phyloP scores from a whole-genome alignment of 2,888 invertebrate genomes.

The Bedellia somnulentella region DNA sequence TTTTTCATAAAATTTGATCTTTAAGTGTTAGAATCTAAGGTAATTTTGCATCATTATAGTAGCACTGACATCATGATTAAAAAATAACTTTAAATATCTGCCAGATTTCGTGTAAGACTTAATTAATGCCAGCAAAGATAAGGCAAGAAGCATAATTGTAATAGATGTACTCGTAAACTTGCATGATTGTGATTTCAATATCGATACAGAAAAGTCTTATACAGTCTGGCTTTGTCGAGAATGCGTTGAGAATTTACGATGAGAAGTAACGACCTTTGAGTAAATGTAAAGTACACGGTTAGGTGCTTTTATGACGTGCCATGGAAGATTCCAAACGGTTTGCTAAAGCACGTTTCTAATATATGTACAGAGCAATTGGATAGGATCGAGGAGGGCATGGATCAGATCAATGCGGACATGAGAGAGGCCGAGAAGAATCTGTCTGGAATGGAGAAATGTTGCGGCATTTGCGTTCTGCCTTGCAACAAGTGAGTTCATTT shows the following conservation, averaged over 20 bases:
- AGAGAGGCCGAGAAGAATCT: constrained; percentile 99
- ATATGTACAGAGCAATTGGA: constrained; percentile 94
- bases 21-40: constrained; percentile 43
- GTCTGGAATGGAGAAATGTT: constrained; percentile 99
- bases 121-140: no score
- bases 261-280: constrained; percentile 10
- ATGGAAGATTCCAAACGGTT: no score
- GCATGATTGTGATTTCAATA: no score
- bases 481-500: constrained; percentile 91
- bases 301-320: no score
- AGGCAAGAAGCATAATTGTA: no score
- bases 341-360: constrained; percentile 13
- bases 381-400: constrained; percentile 99
- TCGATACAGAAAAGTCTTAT: constrained; percentile 49
- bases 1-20: constrained; percentile 29
- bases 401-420: constrained; percentile 99
- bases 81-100: constrained; percentile 21
- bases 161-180: no score
- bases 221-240: constrained; percentile 53
- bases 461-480: constrained; percentile 96
- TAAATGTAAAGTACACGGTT: no score
- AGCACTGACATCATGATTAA: constrained; percentile 57
- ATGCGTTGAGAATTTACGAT: constrained; percentile 58
- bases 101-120: constrained; percentile 52
- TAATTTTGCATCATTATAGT: constrained; percentile 28